These are phyloP conservation scores for Nebria salina DNA, from an alignment of 2,888 invertebrate species.

Conservation along the genomic window DNA sequence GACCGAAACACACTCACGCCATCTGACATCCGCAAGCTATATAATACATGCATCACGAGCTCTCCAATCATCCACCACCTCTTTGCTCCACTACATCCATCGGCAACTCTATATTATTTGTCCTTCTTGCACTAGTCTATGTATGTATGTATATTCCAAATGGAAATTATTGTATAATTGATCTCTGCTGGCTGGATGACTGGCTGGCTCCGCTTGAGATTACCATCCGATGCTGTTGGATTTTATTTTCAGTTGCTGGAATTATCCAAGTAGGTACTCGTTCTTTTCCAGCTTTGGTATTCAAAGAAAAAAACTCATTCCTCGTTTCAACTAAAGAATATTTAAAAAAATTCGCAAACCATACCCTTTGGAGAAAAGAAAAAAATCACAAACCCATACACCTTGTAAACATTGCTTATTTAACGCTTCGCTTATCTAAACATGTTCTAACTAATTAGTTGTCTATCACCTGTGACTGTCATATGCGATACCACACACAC, in stretches of 20 bases:
- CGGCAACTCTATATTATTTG: neutral
- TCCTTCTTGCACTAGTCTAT: neutral
- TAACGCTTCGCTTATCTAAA: constrained; percentile 30
- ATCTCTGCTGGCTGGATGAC: neutral
- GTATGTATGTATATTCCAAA: neutral
- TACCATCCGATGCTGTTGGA: neutral
- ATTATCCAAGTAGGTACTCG: neutral
- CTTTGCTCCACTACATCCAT: neutral
- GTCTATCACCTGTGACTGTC: constrained; percentile 21
- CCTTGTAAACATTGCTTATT: constrained; percentile 4
- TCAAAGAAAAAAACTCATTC: no score
- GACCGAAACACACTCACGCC: constrained; percentile 40
- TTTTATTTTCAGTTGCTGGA: neutral
- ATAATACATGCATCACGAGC: constrained; percentile 1
- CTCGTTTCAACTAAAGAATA: no score
- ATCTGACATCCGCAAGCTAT: constrained; percentile 13
- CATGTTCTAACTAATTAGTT: constrained; percentile 28
- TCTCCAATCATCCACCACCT: neutral
- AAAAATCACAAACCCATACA: constrained; percentile 14
- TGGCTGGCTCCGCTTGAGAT: neutral
- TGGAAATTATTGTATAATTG: neutral
- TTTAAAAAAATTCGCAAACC: neutral
- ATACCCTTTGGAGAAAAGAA: neutral
- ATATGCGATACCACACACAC: neutral
- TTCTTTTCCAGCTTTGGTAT: no score